Conservation (phyloP, 2,888 invertebrate genomes). For the Criorhina ranunculi region DNA sequence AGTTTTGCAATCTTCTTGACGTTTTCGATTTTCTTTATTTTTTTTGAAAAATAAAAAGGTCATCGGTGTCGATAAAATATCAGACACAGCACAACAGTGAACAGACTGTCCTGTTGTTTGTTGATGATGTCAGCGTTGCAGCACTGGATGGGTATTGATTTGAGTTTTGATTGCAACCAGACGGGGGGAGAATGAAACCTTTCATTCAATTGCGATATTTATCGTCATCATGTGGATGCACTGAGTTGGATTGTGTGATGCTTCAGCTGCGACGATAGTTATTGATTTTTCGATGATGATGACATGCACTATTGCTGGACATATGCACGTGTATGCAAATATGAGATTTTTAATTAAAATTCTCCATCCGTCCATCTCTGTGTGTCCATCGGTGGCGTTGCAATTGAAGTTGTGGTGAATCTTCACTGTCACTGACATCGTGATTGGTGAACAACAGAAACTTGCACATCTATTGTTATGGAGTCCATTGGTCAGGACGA, state of each 20-base stretch:
- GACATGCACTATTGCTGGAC: background rate
- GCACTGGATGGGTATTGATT: constrained; percentile 26
- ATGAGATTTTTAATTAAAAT: constrained; percentile 37
- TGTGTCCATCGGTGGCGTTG: no score
- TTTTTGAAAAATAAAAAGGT: constrained; percentile 30
- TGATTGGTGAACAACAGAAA: no score
- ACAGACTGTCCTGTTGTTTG: constrained; percentile 18
- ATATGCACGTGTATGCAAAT: background rate
- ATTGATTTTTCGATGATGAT: constrained; percentile 20
- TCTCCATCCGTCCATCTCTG: no score
- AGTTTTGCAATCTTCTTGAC: constrained; percentile 36
- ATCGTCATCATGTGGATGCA: constrained; percentile 19
- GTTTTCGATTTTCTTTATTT: constrained; percentile 8
- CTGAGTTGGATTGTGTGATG: constrained; percentile 5
- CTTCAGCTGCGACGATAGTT: constrained; percentile 6
- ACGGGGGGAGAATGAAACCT: background rate
- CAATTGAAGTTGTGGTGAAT: no score
- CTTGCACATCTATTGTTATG: no score
- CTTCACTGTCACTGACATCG: no score
- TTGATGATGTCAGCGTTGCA: constrained; percentile 23
- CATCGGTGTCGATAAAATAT: constrained; percentile 29
- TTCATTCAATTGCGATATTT: constrained; percentile 5
- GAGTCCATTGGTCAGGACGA: no score
- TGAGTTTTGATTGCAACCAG: constrained; percentile 9
- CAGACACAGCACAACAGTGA: no score